phyloP scores from a whole-genome alignment of 2,797 vertebrate genomes.

The Gallinago solitaria region DNA sequence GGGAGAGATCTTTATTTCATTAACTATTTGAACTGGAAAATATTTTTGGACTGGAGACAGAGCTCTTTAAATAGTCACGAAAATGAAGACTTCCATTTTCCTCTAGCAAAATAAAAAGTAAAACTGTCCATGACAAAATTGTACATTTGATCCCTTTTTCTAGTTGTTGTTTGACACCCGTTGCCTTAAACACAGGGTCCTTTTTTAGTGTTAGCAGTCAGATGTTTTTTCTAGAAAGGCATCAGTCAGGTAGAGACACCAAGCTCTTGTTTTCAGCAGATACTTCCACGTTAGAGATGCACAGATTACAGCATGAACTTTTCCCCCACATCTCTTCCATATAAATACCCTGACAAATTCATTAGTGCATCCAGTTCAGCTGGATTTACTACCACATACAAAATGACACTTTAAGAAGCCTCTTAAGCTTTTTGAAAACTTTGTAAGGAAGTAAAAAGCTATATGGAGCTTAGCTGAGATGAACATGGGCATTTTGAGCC shows the following conservation, averaged over 20 bases:
- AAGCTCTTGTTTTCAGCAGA: neutral
- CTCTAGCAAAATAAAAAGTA: neutral
- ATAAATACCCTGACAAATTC: slow-evolving; percentile 21
- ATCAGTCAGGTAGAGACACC: neutral
- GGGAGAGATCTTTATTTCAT: neutral
- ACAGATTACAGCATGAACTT: neutral
- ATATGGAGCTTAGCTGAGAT: slow-evolving; percentile 32
- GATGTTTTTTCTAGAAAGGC: neutral
- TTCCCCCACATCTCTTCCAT: neutral
- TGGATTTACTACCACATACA: slow-evolving; percentile 35
- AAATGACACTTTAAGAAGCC: slow-evolving; percentile 26
- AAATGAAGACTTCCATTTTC: neutral
- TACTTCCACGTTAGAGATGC: neutral
- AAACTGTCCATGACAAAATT: neutral
- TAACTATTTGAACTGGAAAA: neutral
- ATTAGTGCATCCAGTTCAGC: neutral
- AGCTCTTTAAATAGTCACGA: neutral
- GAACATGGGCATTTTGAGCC: slow-evolving; percentile 26
- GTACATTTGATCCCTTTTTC: neutral
- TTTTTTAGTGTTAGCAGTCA: neutral
- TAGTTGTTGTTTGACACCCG: neutral
- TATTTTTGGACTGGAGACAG: neutral
- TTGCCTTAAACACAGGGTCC: neutral
- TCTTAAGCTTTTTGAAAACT: slow-evolving; percentile 43
- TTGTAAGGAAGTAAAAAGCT: slow-evolving; percentile 42